A percentile compares a stretch with the other conserved stretches of the same genome.
phyloP scores from a whole-genome alignment of 2,113 vertebrate species.

The Canis aureus region DNA sequence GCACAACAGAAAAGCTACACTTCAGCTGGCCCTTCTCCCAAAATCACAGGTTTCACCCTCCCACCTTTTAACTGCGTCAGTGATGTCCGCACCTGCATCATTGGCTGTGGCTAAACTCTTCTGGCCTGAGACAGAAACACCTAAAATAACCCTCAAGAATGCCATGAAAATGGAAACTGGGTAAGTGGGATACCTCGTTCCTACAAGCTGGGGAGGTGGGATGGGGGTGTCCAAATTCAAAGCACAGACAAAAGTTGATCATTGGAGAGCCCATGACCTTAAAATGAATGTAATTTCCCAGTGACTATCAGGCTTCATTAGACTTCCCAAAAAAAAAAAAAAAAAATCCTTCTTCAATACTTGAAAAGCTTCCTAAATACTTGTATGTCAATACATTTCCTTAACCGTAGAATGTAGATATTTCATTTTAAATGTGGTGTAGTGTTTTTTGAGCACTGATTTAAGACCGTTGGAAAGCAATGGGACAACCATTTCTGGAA shows the following conservation, averaged over 20 bases:
- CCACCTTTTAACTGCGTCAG: slow-evolving; percentile 92
- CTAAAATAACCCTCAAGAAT: slow-evolving; percentile 77
- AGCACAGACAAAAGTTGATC: not conserved
- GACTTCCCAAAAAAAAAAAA: not conserved
- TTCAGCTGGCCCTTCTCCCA: slow-evolving; percentile 1
- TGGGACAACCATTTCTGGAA: not conserved
- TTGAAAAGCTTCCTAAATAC: slow-evolving; percentile 7
- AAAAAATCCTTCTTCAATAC: not conserved
- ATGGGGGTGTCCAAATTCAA: not conserved
- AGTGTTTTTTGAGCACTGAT: not conserved
- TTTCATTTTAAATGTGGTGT: not conserved
- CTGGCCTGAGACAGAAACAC: slow-evolving; percentile 93
- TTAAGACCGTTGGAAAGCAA: not conserved
- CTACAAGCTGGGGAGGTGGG: not conserved
- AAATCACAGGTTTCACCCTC: slow-evolving; percentile 89
- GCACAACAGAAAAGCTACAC: not conserved
- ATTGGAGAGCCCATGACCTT: not conserved
- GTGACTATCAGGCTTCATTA: not conserved
- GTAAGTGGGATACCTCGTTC: slow-evolving; percentile 81
- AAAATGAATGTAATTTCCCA: slow-evolving; percentile 6
- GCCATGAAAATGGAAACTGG: slow-evolving; percentile 86
- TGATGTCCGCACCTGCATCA: slow-evolving; percentile 94
- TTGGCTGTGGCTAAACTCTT: slow-evolving; percentile 92
- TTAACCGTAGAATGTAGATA: not conserved
- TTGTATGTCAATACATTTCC: not conserved